Evolutionary conservation across 2,888 invertebrate genomes (phyloP).

Genomic region (Acanthococcus lagerstroemiae): DNA sequence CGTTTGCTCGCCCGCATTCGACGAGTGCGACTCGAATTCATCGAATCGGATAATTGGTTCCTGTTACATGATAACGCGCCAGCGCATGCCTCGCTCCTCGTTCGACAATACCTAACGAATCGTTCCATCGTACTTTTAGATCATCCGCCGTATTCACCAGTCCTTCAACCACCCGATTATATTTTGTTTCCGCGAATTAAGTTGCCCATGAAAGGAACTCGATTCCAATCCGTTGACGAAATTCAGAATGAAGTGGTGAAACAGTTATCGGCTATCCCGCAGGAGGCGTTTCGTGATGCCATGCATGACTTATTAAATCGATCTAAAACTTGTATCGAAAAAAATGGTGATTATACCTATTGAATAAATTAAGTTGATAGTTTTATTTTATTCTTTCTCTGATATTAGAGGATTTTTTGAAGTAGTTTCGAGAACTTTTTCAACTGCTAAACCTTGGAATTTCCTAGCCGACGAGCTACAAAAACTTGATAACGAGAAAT

Average conservation of each 20-base stretch:
- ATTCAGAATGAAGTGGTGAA: background rate
- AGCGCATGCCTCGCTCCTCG: constrained; percentile 31
- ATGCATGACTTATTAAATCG: too few relatives aligned
- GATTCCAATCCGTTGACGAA: background rate
- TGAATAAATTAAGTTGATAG: too few relatives aligned
- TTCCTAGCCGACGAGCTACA: too few relatives aligned
- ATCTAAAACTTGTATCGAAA: too few relatives aligned
- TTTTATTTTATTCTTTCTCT: too few relatives aligned
- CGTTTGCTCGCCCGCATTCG: constrained; percentile 1
- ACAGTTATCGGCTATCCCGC: too few relatives aligned
- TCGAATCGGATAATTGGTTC: constrained; percentile 36
- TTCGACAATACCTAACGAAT: constrained; percentile 30
- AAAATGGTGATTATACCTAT: too few relatives aligned
- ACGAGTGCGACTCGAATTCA: constrained; percentile 33
- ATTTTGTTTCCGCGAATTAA: constrained; percentile 13
- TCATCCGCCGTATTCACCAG: constrained; percentile 13
- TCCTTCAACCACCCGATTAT: constrained; percentile 5
- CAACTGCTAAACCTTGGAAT: too few relatives aligned
- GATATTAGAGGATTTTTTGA: too few relatives aligned
- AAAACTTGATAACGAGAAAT: too few relatives aligned
- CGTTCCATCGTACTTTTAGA: background rate
- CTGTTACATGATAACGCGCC: constrained; percentile 37
- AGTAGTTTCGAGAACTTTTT: too few relatives aligned
- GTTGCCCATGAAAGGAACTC: constrained; percentile 3
- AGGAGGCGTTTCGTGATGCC: too few relatives aligned